These are phyloP conservation scores for Caenorhabditis plicata DNA, from an alignment of 2,888 invertebrate genomes.

Conservation along the genomic window DNA sequence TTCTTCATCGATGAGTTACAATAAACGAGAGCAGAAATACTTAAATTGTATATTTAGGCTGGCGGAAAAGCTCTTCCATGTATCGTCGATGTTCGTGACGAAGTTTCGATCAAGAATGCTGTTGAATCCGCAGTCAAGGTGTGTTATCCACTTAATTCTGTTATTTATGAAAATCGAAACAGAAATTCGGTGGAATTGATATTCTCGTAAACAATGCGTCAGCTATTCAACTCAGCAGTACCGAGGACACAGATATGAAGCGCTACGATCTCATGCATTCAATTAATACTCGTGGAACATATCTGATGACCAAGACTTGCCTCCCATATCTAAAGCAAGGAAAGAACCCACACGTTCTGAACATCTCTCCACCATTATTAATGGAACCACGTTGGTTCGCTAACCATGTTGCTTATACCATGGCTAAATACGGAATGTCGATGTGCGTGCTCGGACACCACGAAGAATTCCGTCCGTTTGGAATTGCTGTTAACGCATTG, in stretches of 20 bases:
- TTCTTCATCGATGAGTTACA: too few species aligned
- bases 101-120: conserved; percentile 72
- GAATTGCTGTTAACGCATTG: conserved; percentile 88
- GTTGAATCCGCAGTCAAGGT: conserved; percentile 64
- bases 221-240: conserved; percentile 77
- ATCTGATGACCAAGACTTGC: conserved; percentile 87
- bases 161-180: not conserved
- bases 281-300: conserved; percentile 91
- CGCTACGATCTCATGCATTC: conserved; percentile 92
- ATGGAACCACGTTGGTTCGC: conserved; percentile 76
- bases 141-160: not conserved
- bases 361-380: conserved; percentile 89
- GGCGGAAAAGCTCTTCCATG: conserved; percentile 69
- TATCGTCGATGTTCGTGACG: conserved; percentile 83
- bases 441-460: conserved; percentile 94
- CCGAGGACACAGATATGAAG: conserved; percentile 81
- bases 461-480: conserved; percentile 81
- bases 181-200: conserved; percentile 75
- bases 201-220: conserved; percentile 91
- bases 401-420: conserved; percentile 81
- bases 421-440: conserved; percentile 88
- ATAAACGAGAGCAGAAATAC: too few species aligned
- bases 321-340: conserved; percentile 82
- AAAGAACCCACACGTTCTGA: conserved; percentile 87
- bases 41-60: conserved; percentile 15